Evolutionary conservation across 2,797 vertebrate genomes (phyloP), one percentile per base, ranked within the genome.

Genomic region (Lacerta bilineata): DNA sequence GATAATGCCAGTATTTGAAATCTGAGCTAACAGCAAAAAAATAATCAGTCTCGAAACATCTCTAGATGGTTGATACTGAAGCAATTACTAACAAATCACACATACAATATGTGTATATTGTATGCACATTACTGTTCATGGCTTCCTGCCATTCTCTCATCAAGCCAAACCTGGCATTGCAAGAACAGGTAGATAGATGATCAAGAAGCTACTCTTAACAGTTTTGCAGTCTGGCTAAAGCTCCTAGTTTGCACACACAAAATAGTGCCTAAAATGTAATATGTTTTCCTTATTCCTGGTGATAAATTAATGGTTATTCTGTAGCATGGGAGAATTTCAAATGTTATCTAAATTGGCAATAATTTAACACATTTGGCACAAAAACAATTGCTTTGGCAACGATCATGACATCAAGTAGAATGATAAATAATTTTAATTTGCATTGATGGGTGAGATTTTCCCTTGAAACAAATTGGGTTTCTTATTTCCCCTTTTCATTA

Each of bases 81-180:
- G 29, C 64, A 92, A 79, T 85, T 23, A 55, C 71, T 77, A 68
- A 3, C 43, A 46, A 39, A 0, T 3, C 50, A 15, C 64, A 0
- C 61, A 68, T 78, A 33, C 0, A 0, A n/a, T 59, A 2, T 8
- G 50, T 27, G 66, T 27, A 69, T 69, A 69, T 69, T 69, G 66
- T 29, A 69, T 41, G 43, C 69, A 74, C n/a, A n/a, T 46, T 78
- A 36, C 39, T 83, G 82, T 85, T 43, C 41, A 55, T 71, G 50
- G 1, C 72, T 89, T 84, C 0, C 0, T 50, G 23, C 61, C 88
- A 61, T 1, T 82, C 75, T 29, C 7, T 88, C 90, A 80, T 84
- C 64, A 59, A 46, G 2, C 29, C 0, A 0, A 20, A 4, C 0
- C 0, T 80, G 74, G 64, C 76, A 61, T 2, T 0, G 39, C 3